A percentile compares a stretch with the other conserved stretches of the same genome.
Conservation (phyloP, 2,888 invertebrate genomes). For the Pristionchus mayeri region DNA sequence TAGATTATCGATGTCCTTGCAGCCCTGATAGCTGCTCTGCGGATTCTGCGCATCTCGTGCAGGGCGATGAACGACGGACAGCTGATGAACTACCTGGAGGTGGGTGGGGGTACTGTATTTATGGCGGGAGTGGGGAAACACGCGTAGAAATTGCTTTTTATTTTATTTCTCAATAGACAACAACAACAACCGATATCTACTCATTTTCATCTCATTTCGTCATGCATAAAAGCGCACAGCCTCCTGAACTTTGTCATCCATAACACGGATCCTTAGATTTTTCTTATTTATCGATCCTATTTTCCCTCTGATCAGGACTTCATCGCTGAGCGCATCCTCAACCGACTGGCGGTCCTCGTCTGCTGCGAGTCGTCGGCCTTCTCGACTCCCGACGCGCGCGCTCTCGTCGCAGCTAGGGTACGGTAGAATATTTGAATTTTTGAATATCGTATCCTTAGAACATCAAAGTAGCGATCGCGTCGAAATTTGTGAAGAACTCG, state of each 20-base stretch:
- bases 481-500: not conserved
- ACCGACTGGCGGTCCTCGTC: conserved; percentile 87
- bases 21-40: conserved; percentile 88
- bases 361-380: conserved; percentile 87
- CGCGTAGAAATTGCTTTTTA: too few species aligned
- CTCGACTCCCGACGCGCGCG: conserved; percentile 81
- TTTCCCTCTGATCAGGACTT: conserved; percentile 84
- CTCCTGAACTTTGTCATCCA: too few species aligned
- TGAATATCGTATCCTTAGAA: not conserved
- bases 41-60: conserved; percentile 86
- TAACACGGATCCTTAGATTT: too few species aligned
- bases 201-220: too few species aligned
- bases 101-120: too few species aligned
- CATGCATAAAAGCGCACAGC: too few species aligned
- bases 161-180: too few species aligned
- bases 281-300: too few species aligned
- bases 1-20: not conserved
- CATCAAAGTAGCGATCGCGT: not conserved
- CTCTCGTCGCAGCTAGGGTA: conserved; percentile 47
- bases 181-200: too few species aligned
- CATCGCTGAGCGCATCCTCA: conserved; percentile 87
- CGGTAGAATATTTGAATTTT: not conserved
- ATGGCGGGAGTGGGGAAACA: too few species aligned
- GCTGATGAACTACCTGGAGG: conserved; percentile 90
- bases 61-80: conserved; percentile 88